Percentiles rank a stretch among this genome's conserved stretches.
Conservation (phyloP, 2,888 invertebrate genomes). For the Pollenia griseotomentosa region DNA sequence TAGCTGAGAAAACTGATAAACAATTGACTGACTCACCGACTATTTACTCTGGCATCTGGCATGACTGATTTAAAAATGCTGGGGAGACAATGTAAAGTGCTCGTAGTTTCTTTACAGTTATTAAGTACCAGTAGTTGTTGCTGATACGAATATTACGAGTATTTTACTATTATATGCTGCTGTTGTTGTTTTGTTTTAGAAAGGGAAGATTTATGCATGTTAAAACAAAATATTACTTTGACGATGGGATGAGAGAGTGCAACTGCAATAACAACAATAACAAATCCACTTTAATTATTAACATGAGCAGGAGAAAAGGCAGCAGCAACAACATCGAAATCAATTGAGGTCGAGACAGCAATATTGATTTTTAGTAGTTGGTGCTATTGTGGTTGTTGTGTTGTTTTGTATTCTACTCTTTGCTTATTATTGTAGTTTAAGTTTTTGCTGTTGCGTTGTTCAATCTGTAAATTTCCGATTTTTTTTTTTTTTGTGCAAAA, state of each 20-base stretch:
- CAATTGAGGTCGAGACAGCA: constrained; percentile 82
- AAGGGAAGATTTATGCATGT: constrained; percentile 7
- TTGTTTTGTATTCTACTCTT: constrained; percentile 31
- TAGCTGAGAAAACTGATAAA: constrained; percentile 35
- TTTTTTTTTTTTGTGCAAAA: not conserved
- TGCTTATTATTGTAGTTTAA: constrained; percentile 35
- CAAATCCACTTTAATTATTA: constrained; percentile 65
- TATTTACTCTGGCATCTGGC: constrained; percentile 41
- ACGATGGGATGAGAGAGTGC: constrained; percentile 30
- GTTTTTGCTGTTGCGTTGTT: constrained; percentile 38
- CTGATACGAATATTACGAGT: not conserved
- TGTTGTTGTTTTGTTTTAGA: not conserved
- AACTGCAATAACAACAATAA: constrained; percentile 47
- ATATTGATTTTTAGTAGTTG: constrained; percentile 80
- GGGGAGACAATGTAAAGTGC: constrained; percentile 2
- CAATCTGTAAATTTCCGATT: not conserved
- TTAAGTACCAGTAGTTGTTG: constrained; percentile 7
- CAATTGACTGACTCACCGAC: constrained; percentile 19
- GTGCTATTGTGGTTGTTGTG: not conserved
- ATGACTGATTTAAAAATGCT: constrained; percentile 51
- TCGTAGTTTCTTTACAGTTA: not conserved
- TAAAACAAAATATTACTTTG: constrained; percentile 41
- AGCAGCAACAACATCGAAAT: constrained; percentile 54
- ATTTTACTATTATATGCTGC: not conserved
- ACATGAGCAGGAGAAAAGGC: constrained; percentile 30